A percentile compares a stretch with the other conserved stretches of the same genome.
Conservation (phyloP, 2,888 invertebrate genomes). For the Tipula lateralis region DNA sequence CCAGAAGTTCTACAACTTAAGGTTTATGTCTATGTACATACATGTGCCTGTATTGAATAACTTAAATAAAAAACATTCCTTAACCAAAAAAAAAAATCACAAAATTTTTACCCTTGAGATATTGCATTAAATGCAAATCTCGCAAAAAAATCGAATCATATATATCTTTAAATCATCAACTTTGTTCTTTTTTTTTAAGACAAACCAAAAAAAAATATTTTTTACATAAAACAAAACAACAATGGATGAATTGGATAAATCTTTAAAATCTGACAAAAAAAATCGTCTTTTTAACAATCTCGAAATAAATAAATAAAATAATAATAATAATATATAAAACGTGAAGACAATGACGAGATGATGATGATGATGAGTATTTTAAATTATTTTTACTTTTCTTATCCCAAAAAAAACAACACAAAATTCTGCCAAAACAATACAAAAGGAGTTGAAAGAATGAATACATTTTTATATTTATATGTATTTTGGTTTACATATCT, state of each 20-base stretch:
- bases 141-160: background rate
- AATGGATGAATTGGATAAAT: slow-evolving; percentile 19
- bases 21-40: too few relatives aligned
- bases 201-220: background rate
- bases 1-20: too few relatives aligned
- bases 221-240: background rate
- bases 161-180: slow-evolving; percentile 24
- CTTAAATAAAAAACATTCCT: background rate
- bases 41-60: background rate
- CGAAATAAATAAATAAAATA: slow-evolving; percentile 6
- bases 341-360: slow-evolving; percentile 11
- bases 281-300: slow-evolving; percentile 9
- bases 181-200: background rate
- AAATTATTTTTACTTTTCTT: slow-evolving; percentile 11
- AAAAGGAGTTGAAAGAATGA: slow-evolving; percentile 19
- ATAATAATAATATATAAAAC: background rate
- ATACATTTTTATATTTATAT: background rate
- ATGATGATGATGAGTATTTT: slow-evolving; percentile 11
- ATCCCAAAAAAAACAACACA: background rate
- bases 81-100: background rate
- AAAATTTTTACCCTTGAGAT: background rate
- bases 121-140: slow-evolving; percentile 24
- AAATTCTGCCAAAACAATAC: background rate
- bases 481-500: background rate
- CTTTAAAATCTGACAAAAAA: slow-evolving; percentile 14